A percentile compares a stretch with the other conserved stretches of the same genome.
phyloP scores from a whole-genome alignment of 2,113 vertebrate species.

The Tychaedon coryphoeus region DNA sequence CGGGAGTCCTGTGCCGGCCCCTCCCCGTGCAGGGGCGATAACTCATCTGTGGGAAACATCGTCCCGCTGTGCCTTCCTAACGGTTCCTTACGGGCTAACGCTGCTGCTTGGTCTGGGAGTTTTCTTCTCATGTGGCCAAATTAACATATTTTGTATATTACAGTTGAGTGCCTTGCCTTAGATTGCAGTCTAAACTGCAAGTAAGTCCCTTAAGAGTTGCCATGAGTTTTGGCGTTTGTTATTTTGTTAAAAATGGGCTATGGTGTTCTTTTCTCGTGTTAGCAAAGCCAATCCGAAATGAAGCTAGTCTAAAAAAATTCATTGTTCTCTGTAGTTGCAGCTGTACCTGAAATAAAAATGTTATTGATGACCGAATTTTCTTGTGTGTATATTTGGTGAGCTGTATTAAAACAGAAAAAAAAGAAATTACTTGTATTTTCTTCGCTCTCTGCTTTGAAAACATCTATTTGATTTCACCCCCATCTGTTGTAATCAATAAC shows the following conservation, averaged over 20 bases:
- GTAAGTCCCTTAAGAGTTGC: conserved; percentile 69
- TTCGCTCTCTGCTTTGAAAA: conserved; percentile 93
- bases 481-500: conserved; percentile 99
- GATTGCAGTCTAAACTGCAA: conserved; percentile 57
- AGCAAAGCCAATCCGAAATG: conserved; percentile 70
- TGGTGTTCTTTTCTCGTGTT: conserved; percentile 44
- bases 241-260: conserved; percentile 74
- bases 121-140: background rate
- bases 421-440: conserved; percentile 99
- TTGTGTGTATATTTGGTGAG: conserved; percentile 82
- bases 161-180: conserved; percentile 59
- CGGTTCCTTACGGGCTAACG: conserved; percentile 14
- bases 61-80: background rate
- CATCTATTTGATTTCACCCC: conserved; percentile 96
- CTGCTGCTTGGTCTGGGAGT: conserved; percentile 17
- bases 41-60: background rate
- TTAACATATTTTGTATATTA: conserved; percentile 55
- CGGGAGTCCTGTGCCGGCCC: background rate
- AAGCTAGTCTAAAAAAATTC: conserved; percentile 76
- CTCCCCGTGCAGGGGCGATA: background rate
- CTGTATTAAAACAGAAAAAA: conserved; percentile 88
- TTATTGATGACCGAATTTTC: conserved; percentile 90
- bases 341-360: conserved; percentile 87
- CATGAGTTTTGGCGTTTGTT: conserved; percentile 49
- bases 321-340: conserved; percentile 86